Evolutionary conservation across 2,113 vertebrate genomes (phyloP).

Genomic region (Cyprinodon brontotheroides): DNA sequence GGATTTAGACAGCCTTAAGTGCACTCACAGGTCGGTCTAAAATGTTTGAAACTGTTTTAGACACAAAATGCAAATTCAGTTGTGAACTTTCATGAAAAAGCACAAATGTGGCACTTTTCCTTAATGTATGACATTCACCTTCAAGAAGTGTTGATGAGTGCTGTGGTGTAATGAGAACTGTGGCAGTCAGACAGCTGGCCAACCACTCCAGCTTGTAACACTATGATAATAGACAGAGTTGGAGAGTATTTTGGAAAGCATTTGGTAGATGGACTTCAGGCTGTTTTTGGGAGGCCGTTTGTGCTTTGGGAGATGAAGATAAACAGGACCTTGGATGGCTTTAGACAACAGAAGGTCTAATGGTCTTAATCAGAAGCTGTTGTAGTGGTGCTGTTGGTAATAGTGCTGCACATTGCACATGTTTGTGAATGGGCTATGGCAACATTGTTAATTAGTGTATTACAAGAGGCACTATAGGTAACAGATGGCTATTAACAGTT

Average conservation of each 20-base stretch:
- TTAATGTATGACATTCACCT: constrained; percentile 73
- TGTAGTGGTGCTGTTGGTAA: constrained; percentile 57
- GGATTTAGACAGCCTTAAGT: constrained; percentile 7
- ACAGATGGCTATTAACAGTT: constrained; percentile 66
- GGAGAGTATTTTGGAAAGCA: constrained; percentile 56
- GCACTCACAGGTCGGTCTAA: constrained; percentile 13
- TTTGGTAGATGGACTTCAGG: constrained; percentile 61
- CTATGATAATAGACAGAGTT: constrained; percentile 55
- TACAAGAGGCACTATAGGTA: constrained; percentile 54
- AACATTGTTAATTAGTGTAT: constrained; percentile 58
- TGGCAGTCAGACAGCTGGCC: constrained; percentile 66
- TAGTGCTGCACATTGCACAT: constrained; percentile 56
- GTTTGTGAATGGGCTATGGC: constrained; percentile 50
- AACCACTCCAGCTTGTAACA: constrained; percentile 56
- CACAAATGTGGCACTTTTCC: constrained; percentile 54
- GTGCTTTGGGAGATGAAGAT: constrained; percentile 55
- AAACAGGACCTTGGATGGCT: constrained; percentile 67
- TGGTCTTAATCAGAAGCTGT: constrained; percentile 69
- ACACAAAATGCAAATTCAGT: constrained; percentile 5
- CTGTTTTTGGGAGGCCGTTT: constrained; percentile 63
- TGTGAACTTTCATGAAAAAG: constrained; percentile 59
- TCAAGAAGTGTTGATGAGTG: constrained; percentile 75
- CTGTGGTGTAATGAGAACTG: constrained; percentile 66
- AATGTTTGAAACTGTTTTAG: constrained; percentile 39
- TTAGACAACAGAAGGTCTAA: constrained; percentile 73